Base-by-base conservation (phyloP, 2,113 vertebrate species). In the Maccullochella peelii region DNA sequence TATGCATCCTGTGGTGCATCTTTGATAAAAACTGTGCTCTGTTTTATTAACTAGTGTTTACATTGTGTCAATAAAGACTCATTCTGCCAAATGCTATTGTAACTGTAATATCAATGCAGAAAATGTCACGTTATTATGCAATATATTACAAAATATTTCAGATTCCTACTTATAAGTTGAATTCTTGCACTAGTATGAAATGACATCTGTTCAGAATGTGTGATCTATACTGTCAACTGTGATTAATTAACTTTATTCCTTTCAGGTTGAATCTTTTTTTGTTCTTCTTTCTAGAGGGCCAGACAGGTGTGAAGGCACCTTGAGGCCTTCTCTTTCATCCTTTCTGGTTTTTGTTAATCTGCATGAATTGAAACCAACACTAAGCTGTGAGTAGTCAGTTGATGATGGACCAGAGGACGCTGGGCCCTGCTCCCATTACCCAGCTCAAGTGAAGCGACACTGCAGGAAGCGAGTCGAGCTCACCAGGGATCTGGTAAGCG, bases 1-100 rank as follows among this genome's bases (percentile, higher is more conserved):
- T 92, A 66, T 89, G 76, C 47, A 94, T 94, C 94, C 94, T 94
- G 91, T 65, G 52, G 40, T 23, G 8, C 82, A 87, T 88, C 68
- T 88, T 47, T 52, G 47, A 63, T 47, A 61, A 47, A 79, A 84
- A n/a, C 47, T 18, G 11, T 40, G 23, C 30, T 73, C 8, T 77
- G 62, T 66, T 65, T 76, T 44, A 52, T 12, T 14, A 38, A 33
- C 40, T 16, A 33, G 11, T 73, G 58, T 83, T 78, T 74, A 63
- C 73, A 38, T 52, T 15, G 30, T 69, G 77, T 81, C 68, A 81
- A 63, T 58, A 80, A 62, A 49, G 30, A 25, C 30, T 52, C n/a
- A 14, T 33, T 59, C 8, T 52, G 33, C 11, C n/a, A 33, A 33
- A 65, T 52, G 55, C 9, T 4, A 3, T 10, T 16, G 16, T 23